A percentile compares a stretch with the other conserved stretches of the same genome.
These are phyloP conservation scores for Poecilia latipinna DNA, from an alignment of 2,113 vertebrate species.

Conservation along the genomic window DNA sequence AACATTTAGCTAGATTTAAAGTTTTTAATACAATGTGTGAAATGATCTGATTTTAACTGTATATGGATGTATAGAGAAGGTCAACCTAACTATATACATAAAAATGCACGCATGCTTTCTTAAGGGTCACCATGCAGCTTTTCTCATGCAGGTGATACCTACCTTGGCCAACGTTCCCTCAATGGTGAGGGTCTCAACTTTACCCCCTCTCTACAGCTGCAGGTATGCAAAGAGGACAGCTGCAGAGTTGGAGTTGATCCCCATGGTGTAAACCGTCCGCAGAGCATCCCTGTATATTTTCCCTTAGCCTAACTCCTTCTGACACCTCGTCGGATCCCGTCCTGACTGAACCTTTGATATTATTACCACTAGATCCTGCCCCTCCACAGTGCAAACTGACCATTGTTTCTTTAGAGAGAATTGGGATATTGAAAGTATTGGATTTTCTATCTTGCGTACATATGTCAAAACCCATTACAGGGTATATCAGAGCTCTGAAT, in stretches of 20 bases:
- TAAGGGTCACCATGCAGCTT: conserved; percentile 78
- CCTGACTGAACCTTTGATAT: conserved; percentile 41
- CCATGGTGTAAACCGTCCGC: conserved; percentile 53
- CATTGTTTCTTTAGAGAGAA: conserved; percentile 19
- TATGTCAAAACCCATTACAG: background rate
- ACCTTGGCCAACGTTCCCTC: conserved; percentile 75
- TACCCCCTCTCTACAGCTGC: conserved; percentile 77
- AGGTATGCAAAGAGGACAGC: conserved; percentile 77
- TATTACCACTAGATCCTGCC: conserved; percentile 29
- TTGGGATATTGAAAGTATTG: background rate
- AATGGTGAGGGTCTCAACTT: conserved; percentile 78
- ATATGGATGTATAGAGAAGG: background rate
- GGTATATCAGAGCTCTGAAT: background rate
- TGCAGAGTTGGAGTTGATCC: conserved; percentile 59
- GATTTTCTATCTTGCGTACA: background rate
- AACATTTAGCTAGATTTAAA: background rate
- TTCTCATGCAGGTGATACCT: conserved; percentile 79
- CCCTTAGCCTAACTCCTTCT: conserved; percentile 51
- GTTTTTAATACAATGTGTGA: background rate
- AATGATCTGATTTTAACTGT: background rate
- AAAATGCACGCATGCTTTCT: conserved; percentile 56
- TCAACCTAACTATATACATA: background rate
- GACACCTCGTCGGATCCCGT: conserved; percentile 37
- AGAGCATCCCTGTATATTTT: conserved; percentile 33
- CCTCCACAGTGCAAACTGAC: conserved; percentile 18